Base-by-base conservation (phyloP, 2,797 vertebrate species). In the Bothrops alternatus region DNA sequence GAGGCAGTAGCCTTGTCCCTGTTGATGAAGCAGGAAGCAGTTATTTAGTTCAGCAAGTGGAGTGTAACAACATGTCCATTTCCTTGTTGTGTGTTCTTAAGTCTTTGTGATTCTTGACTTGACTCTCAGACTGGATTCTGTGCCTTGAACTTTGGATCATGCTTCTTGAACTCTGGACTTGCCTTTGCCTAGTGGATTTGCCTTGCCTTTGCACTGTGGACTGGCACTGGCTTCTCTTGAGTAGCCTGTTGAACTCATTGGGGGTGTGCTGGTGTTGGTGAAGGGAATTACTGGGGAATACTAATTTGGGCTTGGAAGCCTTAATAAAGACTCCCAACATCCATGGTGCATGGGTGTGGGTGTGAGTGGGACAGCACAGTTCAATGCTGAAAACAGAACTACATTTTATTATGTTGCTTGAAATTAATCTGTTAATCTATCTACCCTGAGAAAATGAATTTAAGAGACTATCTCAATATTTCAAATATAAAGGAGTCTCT, bases 381-480 rank as follows among this genome's bases (percentile, higher is more conserved):
- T 37, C 47, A 86, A n/a, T 28, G 55, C 55, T 61, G 14, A 25
- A 20, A 69, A 88, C 55, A 58, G 60, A 90, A 90, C 65, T 53
- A 53, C 82, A 61, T 58, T 28, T 73, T 87, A 73, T 93, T 61
- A 28, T 88, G 23, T 60, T 87, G n/a, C 11, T 42, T 78, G 23
- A 73, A 90, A 90, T 88, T 32, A 57, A 61, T 82, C 42, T 61
- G 37, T 42, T 32, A 37, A 25, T 55, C 56, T 86, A 90, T 93
- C 87, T 88, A 37, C 20, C 78, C 11, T 82, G 42, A 18, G 56
- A 90, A 61, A 88, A 55, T 26, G 23, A 82, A 85, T 56, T 63
- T 88, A 61, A 85, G 57, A 91, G 53, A 55, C 47, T 50, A 91
- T 50, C 14, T 93, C 58, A 89, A 82, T 82, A 88, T 91, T 88